These are phyloP conservation scores for Phoxinus dragarum DNA, from an alignment of 2,797 vertebrate species.

Conservation along the genomic window DNA sequence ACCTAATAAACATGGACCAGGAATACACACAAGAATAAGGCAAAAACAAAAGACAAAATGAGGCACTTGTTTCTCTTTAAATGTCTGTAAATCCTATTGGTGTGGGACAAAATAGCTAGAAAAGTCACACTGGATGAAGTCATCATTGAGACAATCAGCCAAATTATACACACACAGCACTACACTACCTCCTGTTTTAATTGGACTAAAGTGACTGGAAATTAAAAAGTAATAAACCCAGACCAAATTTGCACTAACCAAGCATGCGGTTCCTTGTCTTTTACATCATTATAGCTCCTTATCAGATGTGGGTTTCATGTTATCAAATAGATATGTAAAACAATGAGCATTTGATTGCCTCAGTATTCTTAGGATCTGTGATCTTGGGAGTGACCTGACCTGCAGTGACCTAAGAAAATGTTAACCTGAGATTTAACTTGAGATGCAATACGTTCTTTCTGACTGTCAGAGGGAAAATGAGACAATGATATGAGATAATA, in stretches of 20 bases:
- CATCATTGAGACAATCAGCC: not conserved
- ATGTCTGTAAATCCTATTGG: not conserved
- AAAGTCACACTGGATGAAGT: conserved; percentile 2
- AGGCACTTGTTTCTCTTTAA: not conserved
- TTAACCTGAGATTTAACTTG: conserved; percentile 31
- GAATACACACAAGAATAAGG: not conserved
- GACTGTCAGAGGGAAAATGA: conserved; percentile 27
- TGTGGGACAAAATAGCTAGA: not conserved
- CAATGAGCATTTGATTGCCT: not conserved
- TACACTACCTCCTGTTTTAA: conserved; percentile 24
- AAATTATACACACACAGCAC: conserved; percentile 11
- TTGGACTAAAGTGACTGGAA: conserved; percentile 8
- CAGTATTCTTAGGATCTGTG: not conserved
- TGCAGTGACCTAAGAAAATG: not conserved
- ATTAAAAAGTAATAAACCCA: conserved; percentile 22
- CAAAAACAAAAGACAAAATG: not conserved
- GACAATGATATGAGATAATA: not conserved
- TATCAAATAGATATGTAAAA: not conserved
- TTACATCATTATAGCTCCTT: not conserved
- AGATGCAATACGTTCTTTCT: conserved; percentile 3
- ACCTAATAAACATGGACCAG: conserved; percentile 8
- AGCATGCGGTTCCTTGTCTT: not conserved
- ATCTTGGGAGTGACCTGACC: not conserved
- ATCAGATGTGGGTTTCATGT: conserved; percentile 2
- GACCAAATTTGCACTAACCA: conserved; percentile 5